These are phyloP conservation scores for Amblyteles armatorius DNA, from an alignment of 2,888 invertebrate species.

Conservation along the genomic window DNA sequence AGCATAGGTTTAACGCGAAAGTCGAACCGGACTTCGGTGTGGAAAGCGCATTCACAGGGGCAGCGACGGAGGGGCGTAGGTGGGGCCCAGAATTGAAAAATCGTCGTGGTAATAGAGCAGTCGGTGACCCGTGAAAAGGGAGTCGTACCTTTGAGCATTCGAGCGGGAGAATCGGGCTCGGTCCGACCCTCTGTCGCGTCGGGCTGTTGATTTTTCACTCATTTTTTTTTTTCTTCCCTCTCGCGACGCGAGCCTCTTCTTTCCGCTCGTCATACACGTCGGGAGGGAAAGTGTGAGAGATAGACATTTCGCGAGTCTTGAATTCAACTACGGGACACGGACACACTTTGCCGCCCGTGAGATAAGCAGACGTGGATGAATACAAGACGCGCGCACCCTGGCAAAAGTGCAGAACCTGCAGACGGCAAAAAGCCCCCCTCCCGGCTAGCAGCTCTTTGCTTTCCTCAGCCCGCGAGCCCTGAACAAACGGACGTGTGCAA, in stretches of 20 bases:
- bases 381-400: slow-evolving; percentile 2
- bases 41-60: too few species aligned
- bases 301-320: slow-evolving; percentile 53
- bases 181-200: slow-evolving; percentile 33
- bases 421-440: not conserved
- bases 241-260: slow-evolving; percentile 6
- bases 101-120: slow-evolving; percentile 65
- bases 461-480: slow-evolving; percentile 29
- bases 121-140: slow-evolving; percentile 67
- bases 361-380: slow-evolving; percentile 20
- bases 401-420: not conserved
- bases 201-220: slow-evolving; percentile 64
- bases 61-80: not conserved
- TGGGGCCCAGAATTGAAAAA: slow-evolving; percentile 55
- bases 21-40: too few species aligned
- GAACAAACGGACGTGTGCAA: slow-evolving; percentile 66
- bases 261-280: slow-evolving; percentile 21
- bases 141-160: slow-evolving; percentile 66
- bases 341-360: slow-evolving; percentile 18
- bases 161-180: slow-evolving; percentile 51
- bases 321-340: slow-evolving; percentile 46
- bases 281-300: slow-evolving; percentile 19
- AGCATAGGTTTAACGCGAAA: slow-evolving; percentile 20
- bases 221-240: slow-evolving; percentile 20
- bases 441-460: slow-evolving; percentile 22